Evolutionary conservation across 2,888 invertebrate genomes (phyloP).

Genomic region (Sussaba pulchella): DNA sequence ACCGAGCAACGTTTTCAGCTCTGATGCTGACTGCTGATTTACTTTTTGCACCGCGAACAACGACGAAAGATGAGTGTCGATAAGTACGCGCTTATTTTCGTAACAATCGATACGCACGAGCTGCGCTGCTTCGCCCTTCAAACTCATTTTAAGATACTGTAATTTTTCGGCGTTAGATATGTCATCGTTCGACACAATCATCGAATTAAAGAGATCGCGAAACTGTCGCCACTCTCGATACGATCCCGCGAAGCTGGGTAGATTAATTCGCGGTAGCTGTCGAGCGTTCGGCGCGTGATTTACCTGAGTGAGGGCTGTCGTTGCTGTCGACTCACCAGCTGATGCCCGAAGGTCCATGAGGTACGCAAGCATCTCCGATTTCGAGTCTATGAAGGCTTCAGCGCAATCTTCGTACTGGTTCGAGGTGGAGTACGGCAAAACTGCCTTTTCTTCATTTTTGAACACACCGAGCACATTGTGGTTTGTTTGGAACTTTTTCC

Average conservation of each 20-base stretch:
- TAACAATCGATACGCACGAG: slow-evolving; percentile 25
- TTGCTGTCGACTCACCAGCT: too few relatives aligned
- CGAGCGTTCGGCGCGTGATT: background rate
- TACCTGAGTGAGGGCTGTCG: background rate
- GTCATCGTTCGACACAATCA: slow-evolving; percentile 33
- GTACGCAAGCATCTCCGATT: background rate
- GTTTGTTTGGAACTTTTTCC: slow-evolving; percentile 18
- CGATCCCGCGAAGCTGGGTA: too few relatives aligned
- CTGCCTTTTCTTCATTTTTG: background rate
- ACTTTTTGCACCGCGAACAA: slow-evolving; percentile 28
- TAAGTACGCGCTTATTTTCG: too few relatives aligned
- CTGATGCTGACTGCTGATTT: slow-evolving; percentile 3
- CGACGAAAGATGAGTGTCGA: slow-evolving; percentile 34
- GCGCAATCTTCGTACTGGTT: background rate
- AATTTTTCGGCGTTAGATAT: slow-evolving; percentile 52
- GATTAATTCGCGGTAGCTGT: background rate
- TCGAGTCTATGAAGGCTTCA: background rate
- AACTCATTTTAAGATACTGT: background rate
- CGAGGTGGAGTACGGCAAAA: background rate
- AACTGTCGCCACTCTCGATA: too few relatives aligned
- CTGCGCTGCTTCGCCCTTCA: slow-evolving; percentile 52
- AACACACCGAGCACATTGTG: background rate
- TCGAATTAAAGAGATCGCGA: slow-evolving; percentile 38
- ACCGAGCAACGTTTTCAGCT: slow-evolving; percentile 25
- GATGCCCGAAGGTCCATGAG: background rate